A percentile compares a stretch with the other conserved stretches of the same genome.
Evolutionary conservation across 2,113 vertebrate genomes (phyloP).

Genomic region (Dasyurus viverrinus): DNA sequence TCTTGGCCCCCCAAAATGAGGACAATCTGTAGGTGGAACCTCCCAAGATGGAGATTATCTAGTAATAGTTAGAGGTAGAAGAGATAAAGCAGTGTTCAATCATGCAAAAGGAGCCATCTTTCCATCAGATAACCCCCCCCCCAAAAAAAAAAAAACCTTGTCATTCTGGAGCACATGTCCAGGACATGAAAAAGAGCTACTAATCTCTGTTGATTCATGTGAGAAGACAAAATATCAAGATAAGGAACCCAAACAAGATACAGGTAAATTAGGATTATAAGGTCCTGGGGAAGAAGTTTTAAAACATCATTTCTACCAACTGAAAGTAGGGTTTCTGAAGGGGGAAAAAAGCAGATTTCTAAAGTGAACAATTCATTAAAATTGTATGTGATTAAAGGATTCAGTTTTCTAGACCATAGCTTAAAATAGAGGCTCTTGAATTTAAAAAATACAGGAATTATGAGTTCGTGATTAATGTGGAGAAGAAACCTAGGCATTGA

Average conservation of each 20-base stretch:
- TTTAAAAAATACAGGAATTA: neutral
- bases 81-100: neutral
- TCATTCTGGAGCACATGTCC: neutral
- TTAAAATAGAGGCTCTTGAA: neutral
- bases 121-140: neutral
- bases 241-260: neutral
- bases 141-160: neutral
- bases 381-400: neutral
- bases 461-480: neutral
- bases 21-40: neutral
- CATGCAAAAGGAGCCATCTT: neutral
- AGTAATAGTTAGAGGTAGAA: neutral
- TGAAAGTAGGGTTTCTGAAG: neutral
- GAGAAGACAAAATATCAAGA: neutral
- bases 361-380: neutral
- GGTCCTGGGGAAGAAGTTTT: neutral
- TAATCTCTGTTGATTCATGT: neutral
- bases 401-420: neutral
- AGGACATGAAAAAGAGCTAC: neutral
- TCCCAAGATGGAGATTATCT: neutral
- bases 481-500: neutral
- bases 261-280: neutral
- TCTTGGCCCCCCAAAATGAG: neutral
- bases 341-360: neutral
- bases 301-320: neutral